Base-by-base conservation (phyloP, 2,888 invertebrate species). In the Oligia latruncula region DNA sequence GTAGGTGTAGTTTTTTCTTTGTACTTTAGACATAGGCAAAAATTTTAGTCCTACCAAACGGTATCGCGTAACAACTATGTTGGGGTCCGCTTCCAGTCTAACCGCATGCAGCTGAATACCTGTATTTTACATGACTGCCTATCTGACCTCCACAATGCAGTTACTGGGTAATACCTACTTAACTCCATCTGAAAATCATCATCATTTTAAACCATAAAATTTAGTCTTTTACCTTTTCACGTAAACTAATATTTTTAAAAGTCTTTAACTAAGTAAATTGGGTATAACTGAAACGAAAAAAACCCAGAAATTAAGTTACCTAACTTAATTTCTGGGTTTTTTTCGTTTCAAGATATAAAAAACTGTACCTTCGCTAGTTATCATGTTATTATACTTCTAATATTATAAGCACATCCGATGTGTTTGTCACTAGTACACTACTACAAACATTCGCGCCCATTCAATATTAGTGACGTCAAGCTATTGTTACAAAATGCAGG, bases 401-500 rank as follows among this genome's bases (percentile, higher is more conserved):
- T 15, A 52, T 58, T 55, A 58, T n/a, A 29, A n/a, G 35, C n/a
- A 70, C 58, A 58, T 5, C 17, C 58, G 23, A 40, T 52, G n/a
- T 65, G 23, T 64, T 23, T 70, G 29, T 13, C 49, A 15, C 43
- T 60, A 70, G 49, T 4, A 68, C 71, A 74, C 43, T 60, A 70
- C 58, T 4, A 68, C 71, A 74, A 83, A 83, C 72, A 66, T 58
- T 49, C 46, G 4, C 55, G 20, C 4, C 15, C 77, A 43, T 23
- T 13, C 43, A 29, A 72, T 81, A 66, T 49, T 68, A 17, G 1
- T 40, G 23, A 74, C 80, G 84, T 84, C 78, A 84, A 11, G 8
- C 78, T 66, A 84, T 84, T 84, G 84, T 84, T 64, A 66, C 29
- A 46, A 29, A 70, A 35, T 49, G 49, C 43, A 74, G 40, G 72